Evolutionary conservation across 2,888 invertebrate genomes (phyloP), one percentile per base, ranked within the genome.

Genomic region (Drosophila villosipedis): DNA sequence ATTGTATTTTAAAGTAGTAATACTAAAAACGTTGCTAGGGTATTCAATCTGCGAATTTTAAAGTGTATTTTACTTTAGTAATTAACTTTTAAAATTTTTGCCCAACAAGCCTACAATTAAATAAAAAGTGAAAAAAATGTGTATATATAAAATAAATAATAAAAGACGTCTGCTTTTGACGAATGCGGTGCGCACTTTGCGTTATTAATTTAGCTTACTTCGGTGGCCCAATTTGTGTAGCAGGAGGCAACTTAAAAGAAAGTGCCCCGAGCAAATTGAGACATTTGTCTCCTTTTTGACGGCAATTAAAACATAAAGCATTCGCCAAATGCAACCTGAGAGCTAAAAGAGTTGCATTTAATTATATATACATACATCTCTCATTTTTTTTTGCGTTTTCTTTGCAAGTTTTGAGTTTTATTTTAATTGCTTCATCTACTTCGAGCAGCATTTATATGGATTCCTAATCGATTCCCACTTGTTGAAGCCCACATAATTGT

Each of bases 131-230:
- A 39, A 64, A 67, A 55, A 47, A 50, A 41, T 19, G 47, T 25
- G 47, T 25, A 4, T 47, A 47, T 25, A 47, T 12, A 30, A 30
- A 30, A 65, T 62, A 39, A 33, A 47, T 47, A 63, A 63, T 37
- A 39, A 31, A 22, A 39, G 39, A 35, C n/a, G 25, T 39, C 64
- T 60, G 74, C 76, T 76, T 82, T 80, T 84, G 83, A 83, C 68
- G 73, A 75, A 77, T 68, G 66, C 70, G 59, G 28, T 52, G 52
- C 64, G 55, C 54, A 60, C 61, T 68, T 68, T 58, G 67, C 67
- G 87, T 83, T 86, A 83, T 86, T 89, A 86, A 86, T 86, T 84
- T 83, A 82, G 86, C 83, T 84, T 86, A 86, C 86, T 83, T 80
- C 59, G 62, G 14, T 80, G 80, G 64, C 83, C 76, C 84, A 68